phyloP scores from a whole-genome alignment of 1,140 invertebrate species.

The Varroa destructor region DNA sequence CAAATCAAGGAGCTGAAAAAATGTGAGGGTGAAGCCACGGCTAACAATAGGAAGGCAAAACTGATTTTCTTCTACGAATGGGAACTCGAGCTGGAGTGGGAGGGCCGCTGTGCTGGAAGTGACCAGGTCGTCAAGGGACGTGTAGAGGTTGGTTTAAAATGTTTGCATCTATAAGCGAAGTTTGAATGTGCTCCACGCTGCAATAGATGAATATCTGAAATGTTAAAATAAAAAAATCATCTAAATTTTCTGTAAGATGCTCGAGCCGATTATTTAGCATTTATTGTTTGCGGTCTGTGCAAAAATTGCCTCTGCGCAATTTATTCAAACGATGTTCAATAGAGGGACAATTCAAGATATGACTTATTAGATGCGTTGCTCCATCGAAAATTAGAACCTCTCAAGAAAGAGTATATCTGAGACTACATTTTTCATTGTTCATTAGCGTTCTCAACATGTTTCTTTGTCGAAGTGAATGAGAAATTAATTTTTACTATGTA shows the following conservation, averaged over 20 bases:
- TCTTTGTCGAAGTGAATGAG: too few species aligned
- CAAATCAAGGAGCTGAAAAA: slow-evolving; percentile 68
- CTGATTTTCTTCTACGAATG: slow-evolving; percentile 99
- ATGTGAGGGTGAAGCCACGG: slow-evolving; percentile 84
- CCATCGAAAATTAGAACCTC: too few species aligned
- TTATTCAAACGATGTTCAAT: too few species aligned
- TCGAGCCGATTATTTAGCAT: not conserved
- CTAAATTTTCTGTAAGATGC: not conserved
- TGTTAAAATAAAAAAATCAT: not conserved
- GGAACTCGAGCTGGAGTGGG: slow-evolving; percentile 80
- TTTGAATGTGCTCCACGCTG: not conserved
- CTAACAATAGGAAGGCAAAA: slow-evolving; percentile 97
- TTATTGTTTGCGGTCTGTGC: too few species aligned
- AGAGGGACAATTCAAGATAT: too few species aligned
- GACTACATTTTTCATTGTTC: too few species aligned
- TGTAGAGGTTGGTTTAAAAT: not conserved
- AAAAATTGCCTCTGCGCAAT: too few species aligned
- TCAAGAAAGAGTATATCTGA: too few species aligned
- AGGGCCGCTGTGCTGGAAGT: slow-evolving; percentile 44
- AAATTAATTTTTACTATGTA: too few species aligned
- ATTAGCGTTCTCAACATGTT: too few species aligned
- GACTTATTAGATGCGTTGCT: too few species aligned
- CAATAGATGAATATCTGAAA: not conserved
- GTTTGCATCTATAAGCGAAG: not conserved
- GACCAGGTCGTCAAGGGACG: slow-evolving; percentile 11